These are phyloP conservation scores for Montipora efflorescens DNA, from an alignment of 64 coral and sea anemone genomes.

Conservation along the genomic window DNA sequence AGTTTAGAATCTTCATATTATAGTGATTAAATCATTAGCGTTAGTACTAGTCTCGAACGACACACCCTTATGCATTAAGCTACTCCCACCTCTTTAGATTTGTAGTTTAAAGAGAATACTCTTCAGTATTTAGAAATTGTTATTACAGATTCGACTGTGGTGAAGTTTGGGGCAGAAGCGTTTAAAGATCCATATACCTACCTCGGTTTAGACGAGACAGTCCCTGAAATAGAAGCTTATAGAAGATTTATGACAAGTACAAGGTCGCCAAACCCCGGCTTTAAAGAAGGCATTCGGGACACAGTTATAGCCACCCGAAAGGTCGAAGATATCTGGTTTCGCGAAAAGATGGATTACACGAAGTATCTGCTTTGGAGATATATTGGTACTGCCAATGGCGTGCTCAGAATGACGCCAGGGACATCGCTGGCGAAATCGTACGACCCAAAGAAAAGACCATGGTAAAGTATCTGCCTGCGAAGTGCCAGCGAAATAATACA, in stretches of 20 bases:
- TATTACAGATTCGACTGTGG: conserved; percentile 43
- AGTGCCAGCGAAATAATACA: no score
- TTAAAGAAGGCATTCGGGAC: conserved; percentile 50
- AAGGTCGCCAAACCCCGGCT: conserved; percentile 26
- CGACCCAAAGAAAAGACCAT: conserved; percentile 70
- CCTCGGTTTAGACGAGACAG: conserved; percentile 48
- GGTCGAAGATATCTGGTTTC: conserved; percentile 66
- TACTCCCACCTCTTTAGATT: no score
- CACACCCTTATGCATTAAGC: no score
- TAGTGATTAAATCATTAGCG: no score
- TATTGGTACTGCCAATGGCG: conserved; percentile 54
- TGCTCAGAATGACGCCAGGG: conserved; percentile 62
- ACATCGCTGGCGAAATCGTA: conserved; percentile 22
- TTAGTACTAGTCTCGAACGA: no score
- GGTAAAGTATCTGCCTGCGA: background rate
- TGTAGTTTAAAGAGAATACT: no score
- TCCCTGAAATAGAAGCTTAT: background rate
- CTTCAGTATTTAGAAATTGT: no score
- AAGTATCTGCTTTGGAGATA: conserved; percentile 75
- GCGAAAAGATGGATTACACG: background rate
- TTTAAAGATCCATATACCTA: conserved; percentile 60
- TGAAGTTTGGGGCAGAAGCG: conserved; percentile 52
- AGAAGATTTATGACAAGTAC: conserved; percentile 3
- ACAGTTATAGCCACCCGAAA: conserved; percentile 32
- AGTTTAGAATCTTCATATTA: no score